Evolutionary conservation across 2,797 vertebrate genomes (phyloP).

Genomic region (Lacerta bilineata): DNA sequence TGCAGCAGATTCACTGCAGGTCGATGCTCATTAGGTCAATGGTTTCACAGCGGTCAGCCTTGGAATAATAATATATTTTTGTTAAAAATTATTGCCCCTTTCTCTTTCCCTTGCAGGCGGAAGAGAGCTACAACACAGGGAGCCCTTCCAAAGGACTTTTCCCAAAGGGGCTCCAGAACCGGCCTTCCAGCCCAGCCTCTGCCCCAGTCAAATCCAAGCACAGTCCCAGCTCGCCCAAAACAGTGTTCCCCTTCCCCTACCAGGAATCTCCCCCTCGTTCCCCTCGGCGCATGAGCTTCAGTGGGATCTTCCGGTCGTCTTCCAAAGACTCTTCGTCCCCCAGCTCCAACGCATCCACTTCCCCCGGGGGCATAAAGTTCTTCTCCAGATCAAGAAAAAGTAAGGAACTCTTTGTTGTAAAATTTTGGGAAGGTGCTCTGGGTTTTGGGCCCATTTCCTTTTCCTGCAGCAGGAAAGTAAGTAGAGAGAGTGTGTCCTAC

Average conservation of each 20-base stretch:
- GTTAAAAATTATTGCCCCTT: slow-evolving; percentile 23
- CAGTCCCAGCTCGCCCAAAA: slow-evolving; percentile 89
- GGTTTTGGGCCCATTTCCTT: slow-evolving; percentile 63
- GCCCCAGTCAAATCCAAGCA: slow-evolving; percentile 86
- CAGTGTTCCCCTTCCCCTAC: slow-evolving; percentile 91
- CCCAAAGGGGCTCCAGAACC: slow-evolving; percentile 83
- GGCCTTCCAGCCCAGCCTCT: slow-evolving; percentile 86
- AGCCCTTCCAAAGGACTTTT: slow-evolving; percentile 90
- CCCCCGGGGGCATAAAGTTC: slow-evolving; percentile 91
- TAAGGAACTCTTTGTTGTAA: slow-evolving; percentile 82
- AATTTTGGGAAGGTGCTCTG: slow-evolving; percentile 71
- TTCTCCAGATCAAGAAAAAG: slow-evolving; percentile 96
- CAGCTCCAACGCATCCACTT: slow-evolving; percentile 85
- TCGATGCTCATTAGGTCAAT: not conserved
- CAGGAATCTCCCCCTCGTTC: slow-evolving; percentile 93
- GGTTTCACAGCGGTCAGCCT: not conserved
- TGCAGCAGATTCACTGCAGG: not conserved
- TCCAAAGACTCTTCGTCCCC: slow-evolving; percentile 89
- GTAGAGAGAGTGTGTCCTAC: slow-evolving; percentile 63
- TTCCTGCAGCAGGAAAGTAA: slow-evolving; percentile 71
- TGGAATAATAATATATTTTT: not conserved
- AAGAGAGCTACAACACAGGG: slow-evolving; percentile 81
- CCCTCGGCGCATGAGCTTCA: slow-evolving; percentile 96
- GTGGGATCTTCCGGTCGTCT: slow-evolving; percentile 94
- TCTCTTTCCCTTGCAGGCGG: slow-evolving; percentile 80